These are phyloP conservation scores for Lathronympha strigana DNA, from an alignment of 2,888 invertebrate genomes.

Conservation along the genomic window DNA sequence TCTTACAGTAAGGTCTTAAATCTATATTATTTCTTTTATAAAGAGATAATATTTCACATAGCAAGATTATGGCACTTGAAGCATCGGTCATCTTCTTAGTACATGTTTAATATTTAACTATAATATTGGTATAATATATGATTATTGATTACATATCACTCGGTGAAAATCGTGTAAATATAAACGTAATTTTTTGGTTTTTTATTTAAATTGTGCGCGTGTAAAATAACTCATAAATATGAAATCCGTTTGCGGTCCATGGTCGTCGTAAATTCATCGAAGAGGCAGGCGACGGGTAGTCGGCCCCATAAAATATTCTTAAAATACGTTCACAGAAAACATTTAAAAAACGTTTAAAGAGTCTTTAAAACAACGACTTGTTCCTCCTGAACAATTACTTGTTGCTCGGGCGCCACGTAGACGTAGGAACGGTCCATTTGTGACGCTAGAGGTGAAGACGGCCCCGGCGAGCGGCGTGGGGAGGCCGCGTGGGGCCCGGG, in stretches of 20 bases:
- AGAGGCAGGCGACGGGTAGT: slow-evolving; percentile 30
- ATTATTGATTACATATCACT: slow-evolving; percentile 51
- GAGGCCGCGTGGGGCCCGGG: slow-evolving; percentile 72
- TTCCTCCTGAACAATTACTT: slow-evolving; percentile 73
- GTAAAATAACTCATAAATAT: slow-evolving; percentile 51
- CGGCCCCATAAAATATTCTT: slow-evolving; percentile 25
- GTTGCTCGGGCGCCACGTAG: slow-evolving; percentile 70
- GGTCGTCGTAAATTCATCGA: slow-evolving; percentile 55
- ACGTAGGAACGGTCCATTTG: slow-evolving; percentile 71
- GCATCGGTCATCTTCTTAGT: slow-evolving; percentile 69
- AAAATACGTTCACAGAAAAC: slow-evolving; percentile 42
- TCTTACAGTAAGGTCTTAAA: slow-evolving; percentile 36
- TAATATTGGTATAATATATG: slow-evolving; percentile 46
- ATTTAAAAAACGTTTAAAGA: slow-evolving; percentile 51
- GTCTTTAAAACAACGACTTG: slow-evolving; percentile 73
- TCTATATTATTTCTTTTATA: slow-evolving; percentile 37
- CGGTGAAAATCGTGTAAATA: slow-evolving; percentile 58
- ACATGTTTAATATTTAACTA: slow-evolving; percentile 47
- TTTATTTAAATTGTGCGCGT: slow-evolving; percentile 66
- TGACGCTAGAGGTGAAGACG: slow-evolving; percentile 57
- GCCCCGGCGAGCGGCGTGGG: slow-evolving; percentile 72
- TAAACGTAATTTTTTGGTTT: slow-evolving; percentile 60
- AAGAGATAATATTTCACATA: slow-evolving; percentile 45
- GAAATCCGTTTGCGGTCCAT: slow-evolving; percentile 71
- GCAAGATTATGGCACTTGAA: slow-evolving; percentile 76